Base-by-base conservation (phyloP, 2,113 vertebrate genomes). In the Columbina picui region DNA sequence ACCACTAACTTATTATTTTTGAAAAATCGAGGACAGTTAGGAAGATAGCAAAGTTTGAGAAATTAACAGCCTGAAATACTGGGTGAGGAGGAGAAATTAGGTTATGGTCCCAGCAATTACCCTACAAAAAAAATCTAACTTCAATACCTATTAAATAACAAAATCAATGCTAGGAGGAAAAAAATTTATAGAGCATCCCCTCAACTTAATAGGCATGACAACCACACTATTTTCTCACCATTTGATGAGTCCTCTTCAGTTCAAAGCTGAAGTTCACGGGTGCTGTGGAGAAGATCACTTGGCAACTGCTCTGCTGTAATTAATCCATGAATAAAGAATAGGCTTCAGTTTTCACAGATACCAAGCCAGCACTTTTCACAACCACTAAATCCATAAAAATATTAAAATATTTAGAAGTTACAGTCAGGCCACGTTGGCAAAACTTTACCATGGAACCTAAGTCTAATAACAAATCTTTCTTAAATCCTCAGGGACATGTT, bases 241-340 rank as follows among this genome's bases (percentile, higher is more conserved):
- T 94, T 84, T 84, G 83, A 89, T 73, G 65, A 75, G 43, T 87
- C 69, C 59, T 93, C 76, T 76, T 92, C 9, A 3, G 43, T 82
- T 87, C 88, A 79, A 81, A 64, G 52, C 26, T 88, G 90, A 94
- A 89, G 90, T 60, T 92, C 76, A 75, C 61, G 65, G 76, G 39
- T 94, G 61, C 53, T 94, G 60, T 57, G 25, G 43, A 75, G 84
- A 94, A 79, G 85, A 92, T 71, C 89, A 71, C 49, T 84, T 87
- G 83, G 73, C 76, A 93, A 90, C 76, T 84, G 83, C 34, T 84
- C 57, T 78, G 67, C 94, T 97, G 88, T 68, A 93, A 97, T 89
- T 84, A 87, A 93, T 75, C 52, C 80, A 84, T n/a, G 12, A 93
- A 95, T 79, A 96, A 95, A 96, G 43, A 96, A 75, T 7, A 9